Percentiles rank a stretch among this genome's conserved stretches.
These are phyloP conservation scores for Calameuta idolon DNA, from an alignment of 2,888 invertebrate species.

Conservation along the genomic window DNA sequence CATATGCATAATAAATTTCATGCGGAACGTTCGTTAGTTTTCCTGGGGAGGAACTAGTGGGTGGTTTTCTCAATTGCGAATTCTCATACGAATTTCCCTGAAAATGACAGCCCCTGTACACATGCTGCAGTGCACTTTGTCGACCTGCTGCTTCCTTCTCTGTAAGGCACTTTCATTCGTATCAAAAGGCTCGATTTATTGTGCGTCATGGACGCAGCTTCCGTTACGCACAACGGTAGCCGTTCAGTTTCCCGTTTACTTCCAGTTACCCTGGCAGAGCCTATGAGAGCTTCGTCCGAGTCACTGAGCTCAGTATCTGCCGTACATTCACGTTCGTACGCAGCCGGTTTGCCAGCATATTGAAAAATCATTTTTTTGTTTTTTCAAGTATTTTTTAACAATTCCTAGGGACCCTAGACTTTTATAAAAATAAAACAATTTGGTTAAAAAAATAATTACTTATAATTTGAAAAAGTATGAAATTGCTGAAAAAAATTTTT, in stretches of 20 bases:
- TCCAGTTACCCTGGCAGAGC: conserved; percentile 35
- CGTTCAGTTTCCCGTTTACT: conserved; percentile 13
- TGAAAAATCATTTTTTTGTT: too few relatives aligned
- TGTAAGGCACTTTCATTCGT: background rate
- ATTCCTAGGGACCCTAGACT: too few relatives aligned
- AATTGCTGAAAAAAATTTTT: too few relatives aligned
- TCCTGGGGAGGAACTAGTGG: background rate
- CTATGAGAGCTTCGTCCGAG: conserved; percentile 39
- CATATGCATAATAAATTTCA: background rate
- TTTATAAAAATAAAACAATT: too few relatives aligned
- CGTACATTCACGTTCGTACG: too few relatives aligned
- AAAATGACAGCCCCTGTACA: background rate
- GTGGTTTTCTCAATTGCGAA: background rate
- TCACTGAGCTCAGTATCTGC: background rate
- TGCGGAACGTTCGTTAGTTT: background rate
- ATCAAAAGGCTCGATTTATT: background rate
- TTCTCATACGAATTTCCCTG: background rate
- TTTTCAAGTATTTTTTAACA: too few relatives aligned
- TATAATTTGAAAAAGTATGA: too few relatives aligned
- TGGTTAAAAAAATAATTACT: too few relatives aligned
- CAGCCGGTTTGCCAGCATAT: too few relatives aligned
- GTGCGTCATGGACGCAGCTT: background rate
- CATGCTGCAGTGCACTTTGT: background rate
- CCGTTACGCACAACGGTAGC: background rate
- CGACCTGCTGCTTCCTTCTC: background rate